Conservation (phyloP, 2,888 invertebrate genomes). For the Ectemnius continuus region DNA sequence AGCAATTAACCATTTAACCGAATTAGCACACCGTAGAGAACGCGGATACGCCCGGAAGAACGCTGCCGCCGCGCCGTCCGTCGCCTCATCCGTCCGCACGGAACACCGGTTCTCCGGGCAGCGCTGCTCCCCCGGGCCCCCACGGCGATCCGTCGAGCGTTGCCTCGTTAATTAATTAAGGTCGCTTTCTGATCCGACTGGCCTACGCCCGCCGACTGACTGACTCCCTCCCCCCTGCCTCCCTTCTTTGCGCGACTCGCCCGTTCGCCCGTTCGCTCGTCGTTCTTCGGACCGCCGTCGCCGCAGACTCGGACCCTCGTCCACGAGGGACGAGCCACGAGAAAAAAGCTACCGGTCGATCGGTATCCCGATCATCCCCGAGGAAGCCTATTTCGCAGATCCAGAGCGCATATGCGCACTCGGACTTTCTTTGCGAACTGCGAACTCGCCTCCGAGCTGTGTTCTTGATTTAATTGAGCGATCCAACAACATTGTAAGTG, state of each 20-base stretch:
- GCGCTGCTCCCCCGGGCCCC: slow-evolving; percentile 23
- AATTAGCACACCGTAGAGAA: slow-evolving; percentile 70
- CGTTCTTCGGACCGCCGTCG: slow-evolving; percentile 15
- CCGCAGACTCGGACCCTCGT: not conserved
- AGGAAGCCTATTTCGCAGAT: slow-evolving; percentile 59
- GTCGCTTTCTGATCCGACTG: slow-evolving; percentile 55
- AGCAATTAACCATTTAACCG: slow-evolving; percentile 76
- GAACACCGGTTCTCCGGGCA: slow-evolving; percentile 31
- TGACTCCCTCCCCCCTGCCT: slow-evolving; percentile 3
- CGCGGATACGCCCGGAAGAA: slow-evolving; percentile 56
- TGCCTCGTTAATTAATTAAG: slow-evolving; percentile 73
- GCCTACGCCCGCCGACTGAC: slow-evolving; percentile 10
- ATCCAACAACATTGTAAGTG: slow-evolving; percentile 19
- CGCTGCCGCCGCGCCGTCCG: slow-evolving; percentile 50
- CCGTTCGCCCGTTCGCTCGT: not conserved
- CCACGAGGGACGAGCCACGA: slow-evolving; percentile 10
- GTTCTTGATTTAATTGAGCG: slow-evolving; percentile 51
- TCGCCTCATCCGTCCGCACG: slow-evolving; percentile 5
- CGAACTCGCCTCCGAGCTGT: slow-evolving; percentile 21
- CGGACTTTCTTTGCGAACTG: slow-evolving; percentile 45
- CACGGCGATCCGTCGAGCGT: slow-evolving; percentile 55
- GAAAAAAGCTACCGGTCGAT: slow-evolving; percentile 56
- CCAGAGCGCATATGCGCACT: slow-evolving; percentile 33
- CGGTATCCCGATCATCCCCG: slow-evolving; percentile 64
- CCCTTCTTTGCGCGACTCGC: slow-evolving; percentile 3